These are phyloP conservation scores for Drosophila leontia DNA, from an alignment of 1,140 invertebrate genomes.

Conservation along the genomic window DNA sequence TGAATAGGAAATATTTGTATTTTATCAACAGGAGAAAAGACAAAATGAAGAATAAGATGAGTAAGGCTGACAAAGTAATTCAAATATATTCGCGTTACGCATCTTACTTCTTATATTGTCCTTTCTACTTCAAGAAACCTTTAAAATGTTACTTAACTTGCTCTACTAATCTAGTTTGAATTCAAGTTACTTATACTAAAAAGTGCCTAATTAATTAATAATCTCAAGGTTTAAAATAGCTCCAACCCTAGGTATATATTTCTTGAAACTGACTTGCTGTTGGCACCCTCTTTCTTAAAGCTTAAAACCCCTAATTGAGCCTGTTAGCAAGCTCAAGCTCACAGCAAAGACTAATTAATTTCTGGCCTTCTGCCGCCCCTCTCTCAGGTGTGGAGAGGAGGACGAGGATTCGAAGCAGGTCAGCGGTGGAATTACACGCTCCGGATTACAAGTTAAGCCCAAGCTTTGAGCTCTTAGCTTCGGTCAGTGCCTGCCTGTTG, in stretches of 20 bases:
- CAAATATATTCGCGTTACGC: too few relatives aligned
- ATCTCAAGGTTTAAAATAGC: not conserved
- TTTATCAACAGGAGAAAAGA: not conserved
- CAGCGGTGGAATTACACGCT: slow-evolving; percentile 41
- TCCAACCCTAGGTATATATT: not conserved
- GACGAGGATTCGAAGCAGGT: slow-evolving; percentile 15
- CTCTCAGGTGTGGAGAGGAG: slow-evolving; percentile 6
- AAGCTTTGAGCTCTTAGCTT: slow-evolving; percentile 27
- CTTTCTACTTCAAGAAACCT: too few relatives aligned
- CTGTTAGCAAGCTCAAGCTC: slow-evolving; percentile 1
- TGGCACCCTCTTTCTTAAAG: slow-evolving; percentile 1
- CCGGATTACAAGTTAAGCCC: slow-evolving; percentile 44
- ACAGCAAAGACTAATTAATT: slow-evolving; percentile 49
- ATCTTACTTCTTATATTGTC: not conserved
- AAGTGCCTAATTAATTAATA: not conserved
- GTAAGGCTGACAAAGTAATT: too few relatives aligned
- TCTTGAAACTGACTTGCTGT: not conserved
- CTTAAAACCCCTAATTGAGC: slow-evolving; percentile 6
- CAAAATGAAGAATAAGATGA: not conserved
- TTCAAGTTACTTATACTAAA: not conserved
- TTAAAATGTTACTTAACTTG: not conserved
- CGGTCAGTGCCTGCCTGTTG: slow-evolving; percentile 14
- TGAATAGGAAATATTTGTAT: not conserved
- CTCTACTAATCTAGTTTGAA: not conserved
- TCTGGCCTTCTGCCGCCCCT: slow-evolving; percentile 3